Evolutionary conservation across 2,888 invertebrate genomes (phyloP).

Genomic region (Acleris emargana): DNA sequence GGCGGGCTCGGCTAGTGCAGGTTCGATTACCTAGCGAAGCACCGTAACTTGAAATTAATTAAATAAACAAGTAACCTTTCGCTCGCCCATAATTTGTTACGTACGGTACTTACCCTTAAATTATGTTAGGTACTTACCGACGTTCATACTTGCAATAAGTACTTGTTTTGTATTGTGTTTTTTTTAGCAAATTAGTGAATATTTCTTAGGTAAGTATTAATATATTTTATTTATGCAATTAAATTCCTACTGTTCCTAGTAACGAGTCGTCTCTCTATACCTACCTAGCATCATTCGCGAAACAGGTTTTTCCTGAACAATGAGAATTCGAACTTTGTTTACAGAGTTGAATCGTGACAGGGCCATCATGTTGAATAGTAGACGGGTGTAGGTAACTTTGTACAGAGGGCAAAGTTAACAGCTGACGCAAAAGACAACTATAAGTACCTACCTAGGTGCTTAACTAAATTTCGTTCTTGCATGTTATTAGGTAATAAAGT

Average conservation of each 20-base stretch:
- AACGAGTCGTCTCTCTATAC: neutral
- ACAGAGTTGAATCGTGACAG: neutral
- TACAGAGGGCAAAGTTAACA: too few relatives aligned
- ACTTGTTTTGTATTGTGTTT: too few relatives aligned
- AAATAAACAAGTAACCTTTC: neutral
- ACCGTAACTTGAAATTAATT: neutral
- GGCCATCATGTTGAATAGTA: neutral
- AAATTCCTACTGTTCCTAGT: too few relatives aligned
- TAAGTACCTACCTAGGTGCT: too few relatives aligned
- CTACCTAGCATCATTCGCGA: constrained; percentile 11
- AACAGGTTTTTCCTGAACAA: constrained; percentile 13
- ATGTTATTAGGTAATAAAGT: neutral
- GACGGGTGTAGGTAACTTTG: neutral
- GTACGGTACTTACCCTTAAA: too few relatives aligned
- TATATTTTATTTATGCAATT: too few relatives aligned
- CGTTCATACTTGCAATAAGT: too few relatives aligned
- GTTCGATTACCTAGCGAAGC: neutral
- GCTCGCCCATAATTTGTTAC: neutral
- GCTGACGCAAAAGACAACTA: too few relatives aligned
- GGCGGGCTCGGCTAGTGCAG: neutral
- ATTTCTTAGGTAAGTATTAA: too few relatives aligned
- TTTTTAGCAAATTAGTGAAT: too few relatives aligned
- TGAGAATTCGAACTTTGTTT: neutral
- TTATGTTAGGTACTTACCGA: too few relatives aligned
- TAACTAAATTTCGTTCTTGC: neutral